Percentiles rank a stretch among this genome's conserved stretches.
Evolutionary conservation across 2,797 vertebrate species (phyloP).

Genomic region (Cygnus olor): DNA sequence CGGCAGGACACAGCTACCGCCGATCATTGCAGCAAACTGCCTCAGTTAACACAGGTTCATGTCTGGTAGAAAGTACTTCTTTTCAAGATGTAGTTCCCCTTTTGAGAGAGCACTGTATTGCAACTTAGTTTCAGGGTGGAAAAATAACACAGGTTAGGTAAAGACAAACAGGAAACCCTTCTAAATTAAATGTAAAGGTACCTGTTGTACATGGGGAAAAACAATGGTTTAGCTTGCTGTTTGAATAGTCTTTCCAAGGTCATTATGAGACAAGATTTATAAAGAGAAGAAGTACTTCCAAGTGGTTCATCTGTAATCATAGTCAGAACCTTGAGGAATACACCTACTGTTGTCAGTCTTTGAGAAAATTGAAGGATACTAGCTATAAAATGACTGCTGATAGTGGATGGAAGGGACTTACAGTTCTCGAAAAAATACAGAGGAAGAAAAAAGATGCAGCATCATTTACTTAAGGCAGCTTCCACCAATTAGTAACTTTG

Average conservation of each 20-base stretch:
- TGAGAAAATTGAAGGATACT: background rate
- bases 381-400: background rate
- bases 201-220: background rate
- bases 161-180: background rate
- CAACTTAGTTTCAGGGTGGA: background rate
- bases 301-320: background rate
- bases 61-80: background rate
- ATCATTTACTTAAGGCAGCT: background rate
- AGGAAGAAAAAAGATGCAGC: background rate
- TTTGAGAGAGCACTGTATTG: background rate
- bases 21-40: rapidly evolving
- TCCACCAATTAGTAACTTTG: background rate
- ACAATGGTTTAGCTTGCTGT: background rate
- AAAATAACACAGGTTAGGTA: conserved; percentile 14
- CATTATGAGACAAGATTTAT: background rate
- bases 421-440: background rate
- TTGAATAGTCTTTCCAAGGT: background rate
- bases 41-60: background rate
- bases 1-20: background rate
- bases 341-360: background rate
- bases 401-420: background rate
- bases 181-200: background rate
- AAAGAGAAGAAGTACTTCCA: background rate
- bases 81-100: background rate
- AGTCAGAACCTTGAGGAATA: background rate